phyloP scores from a whole-genome alignment of 2,888 invertebrate species.

The Amphipyra tragopoginis region DNA sequence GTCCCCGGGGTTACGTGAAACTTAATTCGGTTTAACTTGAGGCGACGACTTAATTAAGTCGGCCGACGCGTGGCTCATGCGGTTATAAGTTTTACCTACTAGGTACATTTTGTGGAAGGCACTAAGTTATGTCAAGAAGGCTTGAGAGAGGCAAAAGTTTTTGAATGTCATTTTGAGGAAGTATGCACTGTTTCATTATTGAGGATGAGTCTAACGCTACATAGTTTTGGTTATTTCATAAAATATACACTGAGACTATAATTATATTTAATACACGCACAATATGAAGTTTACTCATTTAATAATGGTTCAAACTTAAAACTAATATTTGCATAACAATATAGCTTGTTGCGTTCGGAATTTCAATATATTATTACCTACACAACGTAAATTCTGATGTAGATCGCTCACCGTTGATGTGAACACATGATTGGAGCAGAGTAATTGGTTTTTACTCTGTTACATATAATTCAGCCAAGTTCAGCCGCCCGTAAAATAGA shows the following conservation, averaged over 20 bases:
- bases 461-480: conserved; percentile 29
- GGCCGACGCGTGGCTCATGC: conserved; percentile 41
- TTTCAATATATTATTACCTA: conserved; percentile 34
- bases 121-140: conserved; percentile 12
- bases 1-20: conserved; percentile 72
- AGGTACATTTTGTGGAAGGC: conserved; percentile 25
- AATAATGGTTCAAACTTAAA: background rate
- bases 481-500: conserved; percentile 45
- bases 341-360: conserved; percentile 10
- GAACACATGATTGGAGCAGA: conserved; percentile 44
- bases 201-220: background rate
- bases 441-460: conserved; percentile 47
- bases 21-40: conserved; percentile 78
- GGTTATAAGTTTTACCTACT: conserved; percentile 42
- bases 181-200: background rate
- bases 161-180: conserved; percentile 5
- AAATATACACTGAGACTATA: no score
- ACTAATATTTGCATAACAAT: conserved; percentile 15
- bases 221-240: background rate
- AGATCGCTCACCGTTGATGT: conserved; percentile 27
- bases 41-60: conserved; percentile 79
- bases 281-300: conserved; percentile 5
- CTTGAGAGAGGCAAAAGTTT: conserved; percentile 6
- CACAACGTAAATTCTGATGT: conserved; percentile 25
- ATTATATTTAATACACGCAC: no score